Conservation (phyloP, 23 tunicate species). For the Trididemnum nubilum region DNA sequence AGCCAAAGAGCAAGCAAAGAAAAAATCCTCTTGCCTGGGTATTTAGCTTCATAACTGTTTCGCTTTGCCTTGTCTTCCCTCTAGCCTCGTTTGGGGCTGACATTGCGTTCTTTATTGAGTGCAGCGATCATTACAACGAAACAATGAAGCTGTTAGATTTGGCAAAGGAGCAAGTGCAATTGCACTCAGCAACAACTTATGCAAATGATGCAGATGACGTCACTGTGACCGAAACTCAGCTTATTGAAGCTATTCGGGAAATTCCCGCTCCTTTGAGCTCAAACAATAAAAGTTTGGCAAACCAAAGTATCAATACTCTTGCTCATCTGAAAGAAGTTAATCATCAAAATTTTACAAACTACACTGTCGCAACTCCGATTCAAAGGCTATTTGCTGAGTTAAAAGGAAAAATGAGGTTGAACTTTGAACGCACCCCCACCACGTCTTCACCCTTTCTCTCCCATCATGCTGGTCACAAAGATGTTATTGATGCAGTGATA, state of each 20-base stretch:
- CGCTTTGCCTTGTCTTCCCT: slow-evolving; percentile 73
- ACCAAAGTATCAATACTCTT: too few species aligned
- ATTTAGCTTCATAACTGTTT: slow-evolving; percentile 45
- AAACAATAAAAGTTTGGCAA: too few species aligned
- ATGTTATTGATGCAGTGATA: not conserved
- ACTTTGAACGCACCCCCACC: too few species aligned
- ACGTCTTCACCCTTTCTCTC: too few species aligned
- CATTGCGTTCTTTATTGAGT: slow-evolving; percentile 69
- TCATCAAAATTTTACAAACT: too few species aligned
- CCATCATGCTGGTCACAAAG: not conserved
- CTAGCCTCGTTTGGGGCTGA: slow-evolving; percentile 67
- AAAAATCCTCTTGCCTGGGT: slow-evolving; percentile 53
- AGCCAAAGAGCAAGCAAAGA: slow-evolving; percentile 29
- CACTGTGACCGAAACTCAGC: too few species aligned
- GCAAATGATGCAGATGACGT: not conserved
- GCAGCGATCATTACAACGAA: slow-evolving; percentile 83
- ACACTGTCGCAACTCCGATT: too few species aligned
- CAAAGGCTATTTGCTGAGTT: too few species aligned
- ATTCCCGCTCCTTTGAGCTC: too few species aligned
- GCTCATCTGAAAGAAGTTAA: too few species aligned
- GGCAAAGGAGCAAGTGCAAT: slow-evolving; percentile 1
- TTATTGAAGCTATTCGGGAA: too few species aligned
- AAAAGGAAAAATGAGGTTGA: too few species aligned
- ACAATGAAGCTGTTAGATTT: slow-evolving; percentile 51
- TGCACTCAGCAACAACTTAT: not conserved